Percentiles rank a stretch among this genome's conserved stretches.
Conservation (phyloP, 2,113 vertebrate genomes). For the Vireo altiloquus region DNA sequence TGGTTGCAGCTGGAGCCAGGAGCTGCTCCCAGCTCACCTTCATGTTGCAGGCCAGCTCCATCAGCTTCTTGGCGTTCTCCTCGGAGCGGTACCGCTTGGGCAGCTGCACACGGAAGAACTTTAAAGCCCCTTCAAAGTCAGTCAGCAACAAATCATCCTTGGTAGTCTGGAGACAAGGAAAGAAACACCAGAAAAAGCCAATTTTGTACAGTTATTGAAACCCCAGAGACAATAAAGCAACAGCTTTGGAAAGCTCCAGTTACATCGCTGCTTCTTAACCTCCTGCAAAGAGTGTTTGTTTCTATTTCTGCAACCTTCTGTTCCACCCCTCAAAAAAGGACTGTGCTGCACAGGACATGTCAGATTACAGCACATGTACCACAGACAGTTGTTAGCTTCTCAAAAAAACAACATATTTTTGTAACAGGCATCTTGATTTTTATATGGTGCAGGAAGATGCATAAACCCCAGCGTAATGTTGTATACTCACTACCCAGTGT, state of each 20-base stretch:
- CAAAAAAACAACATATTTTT: background rate
- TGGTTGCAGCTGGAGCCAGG: background rate
- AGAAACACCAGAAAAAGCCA: background rate
- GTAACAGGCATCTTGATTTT: background rate
- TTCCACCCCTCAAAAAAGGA: background rate
- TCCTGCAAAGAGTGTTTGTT: background rate
- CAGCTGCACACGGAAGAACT: slow-evolving; percentile 97
- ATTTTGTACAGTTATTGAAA: background rate
- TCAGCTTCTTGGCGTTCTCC: slow-evolving; percentile 97
- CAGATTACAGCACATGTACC: background rate
- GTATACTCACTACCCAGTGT: slow-evolving; percentile 85
- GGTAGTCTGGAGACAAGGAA: slow-evolving; percentile 80
- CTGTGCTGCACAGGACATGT: background rate
- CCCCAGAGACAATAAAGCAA: background rate
- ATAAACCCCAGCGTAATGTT: background rate
- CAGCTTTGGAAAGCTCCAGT: background rate
- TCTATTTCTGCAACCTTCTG: background rate
- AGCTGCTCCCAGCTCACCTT: slow-evolving; percentile 78
- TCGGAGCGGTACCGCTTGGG: slow-evolving; percentile 97
- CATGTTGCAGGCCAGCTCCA: slow-evolving; percentile 97
- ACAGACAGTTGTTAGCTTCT: background rate
- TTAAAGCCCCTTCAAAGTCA: slow-evolving; percentile 96
- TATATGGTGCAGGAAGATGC: background rate
- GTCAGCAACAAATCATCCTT: slow-evolving; percentile 93
- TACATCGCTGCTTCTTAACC: background rate